Evolutionary conservation across 2,888 invertebrate species (phyloP), one percentile per base, ranked within the genome.

Genomic region (Eumerus sabulonum): DNA sequence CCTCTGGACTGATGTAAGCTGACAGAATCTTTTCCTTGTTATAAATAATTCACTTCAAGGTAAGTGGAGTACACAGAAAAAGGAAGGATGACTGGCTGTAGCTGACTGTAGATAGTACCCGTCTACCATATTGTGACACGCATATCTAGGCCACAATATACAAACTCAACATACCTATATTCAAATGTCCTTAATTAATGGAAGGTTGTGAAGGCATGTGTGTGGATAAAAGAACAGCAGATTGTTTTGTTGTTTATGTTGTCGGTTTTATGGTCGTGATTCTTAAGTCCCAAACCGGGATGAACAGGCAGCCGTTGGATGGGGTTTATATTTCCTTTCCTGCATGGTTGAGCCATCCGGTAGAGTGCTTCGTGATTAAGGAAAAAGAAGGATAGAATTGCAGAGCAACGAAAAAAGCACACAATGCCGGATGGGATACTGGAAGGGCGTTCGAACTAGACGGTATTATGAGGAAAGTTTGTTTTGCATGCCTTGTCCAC

Each of bases 141-240:
- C 57, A 76, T 71, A 60, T 64, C 64, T 27, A 17, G 18, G 59
- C 13, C 36, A 44, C 36, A 13, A 12, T 14, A 16, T 19, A 3
- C 9, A 27, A 42, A 17, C 51, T 9, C 38, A 1, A 38, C 16
- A 16, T 38, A 44, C 36, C 54, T 48, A 74, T 63, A 62, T 56
- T 50, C 48, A 64, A 54, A 68, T 76, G 68, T 47, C 47, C 59
- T 63, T 71, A 76, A 76, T 76, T 76, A 71, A 76, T 64, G 76
- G 59, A 64, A 54, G 71, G 70, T 76, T 70, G 53, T 27, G 7
- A 27, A 27, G 27, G 27, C 27, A 60, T 54, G 70, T 48, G 70
- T 48, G 53, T 60, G 48, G 64, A 54, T 35, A 53, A 59, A 53
- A 53, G 53, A 48, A 11, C 27, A 27, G 27, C 53, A 76, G 59